Percentiles rank a stretch among this genome's conserved stretches.
phyloP scores from a whole-genome alignment of 2,888 invertebrate species.

The Lasioglossum villosulum region DNA sequence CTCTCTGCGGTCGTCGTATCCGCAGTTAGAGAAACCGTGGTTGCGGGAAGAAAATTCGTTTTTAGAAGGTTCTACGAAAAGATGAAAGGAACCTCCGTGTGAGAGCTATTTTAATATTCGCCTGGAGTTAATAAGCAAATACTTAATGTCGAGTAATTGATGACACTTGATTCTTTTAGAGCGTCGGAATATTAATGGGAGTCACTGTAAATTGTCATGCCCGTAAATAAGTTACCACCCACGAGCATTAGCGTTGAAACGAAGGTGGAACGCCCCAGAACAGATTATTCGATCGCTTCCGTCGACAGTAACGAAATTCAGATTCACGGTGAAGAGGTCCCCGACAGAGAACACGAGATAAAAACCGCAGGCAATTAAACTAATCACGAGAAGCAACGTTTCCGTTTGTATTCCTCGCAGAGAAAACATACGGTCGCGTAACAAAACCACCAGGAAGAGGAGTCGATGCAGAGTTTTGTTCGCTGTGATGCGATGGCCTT shows the following conservation, averaged over 20 bases:
- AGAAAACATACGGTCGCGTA: neutral
- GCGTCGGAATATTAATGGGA: too few relatives aligned
- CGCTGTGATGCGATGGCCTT: neutral
- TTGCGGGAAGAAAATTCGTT: neutral
- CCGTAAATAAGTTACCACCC: neutral
- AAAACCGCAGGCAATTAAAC: neutral
- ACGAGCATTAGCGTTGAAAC: neutral
- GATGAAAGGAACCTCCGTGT: neutral
- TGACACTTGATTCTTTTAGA: too few relatives aligned
- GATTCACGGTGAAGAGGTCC: neutral
- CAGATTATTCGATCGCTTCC: neutral
- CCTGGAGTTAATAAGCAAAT: neutral
- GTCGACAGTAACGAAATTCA: neutral
- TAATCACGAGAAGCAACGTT: constrained; percentile 1
- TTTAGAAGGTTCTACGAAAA: neutral
- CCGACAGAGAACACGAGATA: neutral
- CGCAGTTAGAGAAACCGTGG: neutral
- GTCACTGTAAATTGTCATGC: neutral
- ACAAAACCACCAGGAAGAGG: neutral
- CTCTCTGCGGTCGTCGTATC: neutral
- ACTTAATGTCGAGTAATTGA: too few relatives aligned
- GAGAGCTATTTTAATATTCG: neutral
- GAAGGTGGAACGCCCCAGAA: neutral
- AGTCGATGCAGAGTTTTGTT: neutral
- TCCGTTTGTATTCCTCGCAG: neutral